Conservation (phyloP, 1,140 invertebrate genomes). For the Cryptotermes secundus region DNA sequence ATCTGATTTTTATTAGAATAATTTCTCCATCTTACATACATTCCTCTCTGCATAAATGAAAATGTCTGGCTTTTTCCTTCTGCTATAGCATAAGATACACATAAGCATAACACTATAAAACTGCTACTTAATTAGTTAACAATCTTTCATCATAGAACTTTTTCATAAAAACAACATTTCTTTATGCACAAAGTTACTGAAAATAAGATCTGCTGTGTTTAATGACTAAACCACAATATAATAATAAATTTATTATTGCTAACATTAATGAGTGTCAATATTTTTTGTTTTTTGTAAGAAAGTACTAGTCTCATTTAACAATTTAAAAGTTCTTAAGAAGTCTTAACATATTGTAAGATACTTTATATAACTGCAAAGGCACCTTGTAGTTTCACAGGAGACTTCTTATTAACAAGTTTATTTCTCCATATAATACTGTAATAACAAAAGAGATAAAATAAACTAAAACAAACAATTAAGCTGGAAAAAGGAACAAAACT, state of each 20-base stretch:
- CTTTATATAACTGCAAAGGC: not conserved
- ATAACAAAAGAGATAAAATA: not conserved
- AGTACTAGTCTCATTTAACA: not conserved
- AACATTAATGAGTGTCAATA: slow-evolving; percentile 6
- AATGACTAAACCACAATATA: not conserved
- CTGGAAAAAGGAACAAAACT: too few species aligned
- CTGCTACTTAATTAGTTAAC: not conserved
- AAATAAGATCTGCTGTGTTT: not conserved
- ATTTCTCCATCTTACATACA: too few species aligned
- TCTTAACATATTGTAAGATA: not conserved
- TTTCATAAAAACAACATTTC: not conserved
- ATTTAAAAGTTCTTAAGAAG: not conserved
- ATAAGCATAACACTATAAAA: slow-evolving; percentile 8
- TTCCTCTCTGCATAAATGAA: not conserved
- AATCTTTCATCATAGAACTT: not conserved
- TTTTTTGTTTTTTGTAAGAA: not conserved
- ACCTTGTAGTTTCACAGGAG: not conserved
- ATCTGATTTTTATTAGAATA: too few species aligned
- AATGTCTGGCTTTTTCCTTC: not conserved
- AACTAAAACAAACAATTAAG: not conserved
- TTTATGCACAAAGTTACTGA: not conserved
- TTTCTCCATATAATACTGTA: slow-evolving; percentile 14
- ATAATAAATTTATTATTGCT: slow-evolving; percentile 16
- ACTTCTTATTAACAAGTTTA: not conserved
- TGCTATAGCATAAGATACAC: not conserved